Conservation (phyloP, 2,797 vertebrate species). For the Mionectes olivaceus region DNA sequence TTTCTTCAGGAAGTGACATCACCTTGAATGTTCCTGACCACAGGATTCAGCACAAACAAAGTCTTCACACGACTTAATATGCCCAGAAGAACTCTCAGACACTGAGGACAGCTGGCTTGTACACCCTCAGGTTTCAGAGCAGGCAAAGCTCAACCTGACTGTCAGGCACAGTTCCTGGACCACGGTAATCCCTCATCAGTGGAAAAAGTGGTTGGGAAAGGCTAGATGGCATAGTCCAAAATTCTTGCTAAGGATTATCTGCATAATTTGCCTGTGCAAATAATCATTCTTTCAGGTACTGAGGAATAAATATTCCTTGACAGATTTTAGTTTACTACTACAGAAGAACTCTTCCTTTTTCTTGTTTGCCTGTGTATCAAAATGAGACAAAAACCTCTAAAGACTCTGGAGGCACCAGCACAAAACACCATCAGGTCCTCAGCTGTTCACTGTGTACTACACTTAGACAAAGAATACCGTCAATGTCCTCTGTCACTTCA, state of each 20-base stretch:
- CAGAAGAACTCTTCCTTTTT: not conserved
- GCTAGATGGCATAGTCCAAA: not conserved
- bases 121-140: not conserved
- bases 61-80: not conserved
- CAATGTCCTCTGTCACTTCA: not conserved
- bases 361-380: not conserved
- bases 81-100: not conserved
- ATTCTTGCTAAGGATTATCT: not conserved
- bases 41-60: not conserved
- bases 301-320: not conserved
- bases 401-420: not conserved
- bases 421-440: not conserved
- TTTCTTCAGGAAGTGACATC: not conserved
- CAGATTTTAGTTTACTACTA: not conserved
- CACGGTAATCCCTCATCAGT: not conserved
- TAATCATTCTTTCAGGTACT: not conserved
- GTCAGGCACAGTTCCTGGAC: fast-evolving
- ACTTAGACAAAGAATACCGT: not conserved
- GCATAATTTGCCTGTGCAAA: not conserved
- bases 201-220: not conserved
- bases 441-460: fast-evolving
- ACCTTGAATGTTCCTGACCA: not conserved
- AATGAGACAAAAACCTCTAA: not conserved
- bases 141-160: not conserved
- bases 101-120: not conserved